Base-by-base conservation (phyloP, 2,797 vertebrate species). In the Kryptolebias ocellatus region DNA sequence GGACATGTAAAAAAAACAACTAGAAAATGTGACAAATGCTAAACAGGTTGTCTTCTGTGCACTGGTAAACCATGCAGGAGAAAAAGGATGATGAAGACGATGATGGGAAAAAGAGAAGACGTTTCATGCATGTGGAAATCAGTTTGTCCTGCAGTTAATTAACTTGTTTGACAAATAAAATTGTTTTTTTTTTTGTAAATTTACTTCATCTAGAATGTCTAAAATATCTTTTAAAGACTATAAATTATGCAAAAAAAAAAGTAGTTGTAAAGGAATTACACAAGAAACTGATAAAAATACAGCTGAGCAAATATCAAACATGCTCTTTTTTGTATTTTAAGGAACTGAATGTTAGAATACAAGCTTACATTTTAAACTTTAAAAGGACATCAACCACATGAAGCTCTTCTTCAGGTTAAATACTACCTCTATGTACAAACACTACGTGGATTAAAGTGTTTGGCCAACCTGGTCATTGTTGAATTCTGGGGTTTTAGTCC, bases 61-160 rank as follows among this genome's bases (percentile, higher is more conserved):
- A 69, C 34, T 42, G 12, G 9, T 53, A 88, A 86, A 87, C 83
- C 89, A 90, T 90, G 88, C 89, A 88, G 72, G 74, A 75, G 66
- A 28, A 31, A 34, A 42, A 42, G 10, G 44, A 24, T 53, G 70
- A 71, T 60, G 62, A 65, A 79, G 68, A 70, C 37, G 64, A 85
- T 66, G 66, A 76, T 56, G 53, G 65, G 46, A 64, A 72, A 74
- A 58, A 17, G 31, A 47, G 53, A 74, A 66, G 63, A 63, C 16
- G 60, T 64, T 28, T 49, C 64, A 69, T 70, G 63, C 67, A 65
- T 14, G 53, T 61, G 57, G 68, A 73, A 52, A 58, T 17, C 47
- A 18, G 42, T 24, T 14, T 61, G 37, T 34, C 24, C 29, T 54
- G 34, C 3, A n/a, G 60, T 37, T 47, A 20, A 75, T 15, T 17